Conservation (phyloP, 2,797 vertebrate species). For the Xiphorhynchus erythropygius region DNA sequence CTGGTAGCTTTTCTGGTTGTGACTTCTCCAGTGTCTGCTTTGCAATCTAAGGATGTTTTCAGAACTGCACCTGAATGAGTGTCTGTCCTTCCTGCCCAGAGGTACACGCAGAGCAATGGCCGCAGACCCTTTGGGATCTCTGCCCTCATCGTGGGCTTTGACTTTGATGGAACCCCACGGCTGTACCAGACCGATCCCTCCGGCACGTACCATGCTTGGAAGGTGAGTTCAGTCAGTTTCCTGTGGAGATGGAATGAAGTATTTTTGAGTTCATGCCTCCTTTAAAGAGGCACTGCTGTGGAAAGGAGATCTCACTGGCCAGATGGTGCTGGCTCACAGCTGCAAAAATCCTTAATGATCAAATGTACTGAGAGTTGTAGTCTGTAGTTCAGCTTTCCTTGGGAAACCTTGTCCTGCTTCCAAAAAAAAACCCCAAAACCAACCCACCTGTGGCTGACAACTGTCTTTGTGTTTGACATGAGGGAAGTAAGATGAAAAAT, state of each 20-base stretch:
- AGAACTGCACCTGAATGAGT: neutral
- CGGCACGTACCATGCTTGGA: constrained; percentile 88
- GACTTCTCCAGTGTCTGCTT: neutral
- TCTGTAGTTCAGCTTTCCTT: neutral
- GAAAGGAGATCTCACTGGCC: neutral
- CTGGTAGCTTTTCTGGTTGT: neutral
- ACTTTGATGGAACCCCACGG: constrained; percentile 84
- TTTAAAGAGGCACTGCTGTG: neutral
- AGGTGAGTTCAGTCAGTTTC: constrained; percentile 69
- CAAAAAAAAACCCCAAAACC: neutral
- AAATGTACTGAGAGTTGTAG: neutral
- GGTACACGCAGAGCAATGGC: constrained; percentile 87
- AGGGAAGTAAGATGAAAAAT: neutral
- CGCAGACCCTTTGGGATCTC: constrained; percentile 88
- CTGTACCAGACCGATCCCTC: constrained; percentile 89
- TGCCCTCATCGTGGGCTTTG: constrained; percentile 85
- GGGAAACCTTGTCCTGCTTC: neutral
- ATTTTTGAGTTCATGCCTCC: neutral
- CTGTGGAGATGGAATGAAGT: neutral
- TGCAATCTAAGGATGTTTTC: neutral
- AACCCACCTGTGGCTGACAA: neutral
- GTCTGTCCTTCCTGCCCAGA: constrained; percentile 63
- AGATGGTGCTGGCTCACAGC: neutral
- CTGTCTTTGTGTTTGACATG: neutral
- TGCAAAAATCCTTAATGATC: neutral